Conservation (phyloP, 1,140 invertebrate species). For the Papilio polyxenes region DNA sequence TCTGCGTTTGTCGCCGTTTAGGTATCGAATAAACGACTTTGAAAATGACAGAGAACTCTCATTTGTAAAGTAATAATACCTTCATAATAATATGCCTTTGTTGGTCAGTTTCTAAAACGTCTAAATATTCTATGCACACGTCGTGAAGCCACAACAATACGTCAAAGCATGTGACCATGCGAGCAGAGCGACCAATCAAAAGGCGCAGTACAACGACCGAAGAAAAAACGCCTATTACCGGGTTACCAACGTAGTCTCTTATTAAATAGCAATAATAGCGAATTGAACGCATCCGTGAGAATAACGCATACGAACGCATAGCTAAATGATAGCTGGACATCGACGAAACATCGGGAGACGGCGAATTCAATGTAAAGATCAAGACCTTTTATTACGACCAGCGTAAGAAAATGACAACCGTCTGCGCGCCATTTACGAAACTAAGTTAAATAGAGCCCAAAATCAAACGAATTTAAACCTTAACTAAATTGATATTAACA, state of each 20-base stretch:
- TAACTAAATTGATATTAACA: slow-evolving; percentile 42
- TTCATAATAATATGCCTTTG: neutral
- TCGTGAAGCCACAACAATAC: slow-evolving; percentile 4
- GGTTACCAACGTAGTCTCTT: slow-evolving; percentile 41
- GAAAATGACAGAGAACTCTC: neutral
- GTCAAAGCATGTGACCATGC: slow-evolving; percentile 4
- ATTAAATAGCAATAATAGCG: slow-evolving; percentile 55
- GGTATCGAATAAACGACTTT: no score
- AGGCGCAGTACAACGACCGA: slow-evolving; percentile 37
- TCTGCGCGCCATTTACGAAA: slow-evolving; percentile 58
- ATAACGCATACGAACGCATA: slow-evolving; percentile 54
- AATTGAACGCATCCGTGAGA: slow-evolving; percentile 62
- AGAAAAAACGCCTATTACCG: slow-evolving; percentile 45
- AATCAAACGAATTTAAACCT: slow-evolving; percentile 50
- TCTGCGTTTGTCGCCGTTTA: no score
- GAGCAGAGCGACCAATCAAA: slow-evolving; percentile 37
- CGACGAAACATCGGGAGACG: slow-evolving; percentile 52
- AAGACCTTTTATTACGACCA: slow-evolving; percentile 69
- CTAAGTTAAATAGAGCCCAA: slow-evolving; percentile 43
- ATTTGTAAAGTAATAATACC: neutral
- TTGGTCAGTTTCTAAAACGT: neutral
- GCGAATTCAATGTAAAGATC: slow-evolving; percentile 78
- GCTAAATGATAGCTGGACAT: slow-evolving; percentile 55
- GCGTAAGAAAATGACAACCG: slow-evolving; percentile 71
- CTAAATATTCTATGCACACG: slow-evolving; percentile 11